Evolutionary conservation across 2,888 invertebrate species (phyloP), one percentile per base, ranked within the genome.

Genomic region (Sminthurinus aureus): DNA sequence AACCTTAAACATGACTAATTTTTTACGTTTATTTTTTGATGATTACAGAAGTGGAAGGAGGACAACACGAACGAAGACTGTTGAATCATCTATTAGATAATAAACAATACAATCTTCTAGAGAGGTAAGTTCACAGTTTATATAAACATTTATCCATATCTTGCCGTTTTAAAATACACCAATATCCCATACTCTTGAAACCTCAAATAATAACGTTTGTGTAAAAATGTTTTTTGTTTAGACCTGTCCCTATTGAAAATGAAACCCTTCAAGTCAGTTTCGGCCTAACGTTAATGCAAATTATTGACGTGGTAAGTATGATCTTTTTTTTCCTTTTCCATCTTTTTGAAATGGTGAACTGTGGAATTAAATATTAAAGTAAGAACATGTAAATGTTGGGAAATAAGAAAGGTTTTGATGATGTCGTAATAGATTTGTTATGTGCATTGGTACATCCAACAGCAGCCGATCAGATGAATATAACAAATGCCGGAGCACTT

Each of bases 281-380:
- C 93, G 97, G 97, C 92, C 94, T 97, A 92, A 97, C 97, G 91
- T 94, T 97, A 92, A 96, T 96, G 96, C 97, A 97, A 94, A 97
- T 97, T 92, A 97, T 97, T 92, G 97, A 97, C 93, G 97, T 97
- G 94, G 96, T 97, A 92, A 95, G 96, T 94, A 15, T n/a, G 13
- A 15, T 24, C 52, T 8, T 75, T 75, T 52, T 18, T 74, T 18
- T 38, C 51, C 18, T 66, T 64, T 50, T 50, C 51, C n/a, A 15
- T 58, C 66, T 64, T 58, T 9, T 58, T 58, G 6, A 38, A 38
- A 38, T 6, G 1, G 38, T 38, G 6, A 38, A 38, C 38, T 38
- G 38, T 38, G 6, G 1, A 38, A 38, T 38, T 38, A 4, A 38
- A 6, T 38, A 38, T n/a, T n/a, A 38, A 38, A 4, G 38, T 4